Evolutionary conservation across 2,113 vertebrate genomes (phyloP), one percentile per base, ranked within the genome.

Genomic region (Pleuronectes platessa): DNA sequence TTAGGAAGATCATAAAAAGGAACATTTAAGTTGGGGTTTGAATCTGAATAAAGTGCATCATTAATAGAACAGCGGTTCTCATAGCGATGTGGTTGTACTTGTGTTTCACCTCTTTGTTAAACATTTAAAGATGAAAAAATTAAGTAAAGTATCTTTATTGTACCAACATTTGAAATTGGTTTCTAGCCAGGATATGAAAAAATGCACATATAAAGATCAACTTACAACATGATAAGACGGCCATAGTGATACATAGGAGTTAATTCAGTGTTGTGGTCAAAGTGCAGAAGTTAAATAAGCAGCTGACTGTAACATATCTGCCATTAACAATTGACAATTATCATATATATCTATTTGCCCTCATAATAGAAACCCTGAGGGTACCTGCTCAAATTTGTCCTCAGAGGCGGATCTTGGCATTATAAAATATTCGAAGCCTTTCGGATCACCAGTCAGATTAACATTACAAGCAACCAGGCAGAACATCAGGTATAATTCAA

Each of bases 11-110:
- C 35, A 20, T 78, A 66, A 81, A 81, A 63, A 61, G 7, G 9
- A 47, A 70, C 35, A 67, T 72, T 65, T 64, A 64, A 17, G 1
- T 51, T 51, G 17, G 47, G 47, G 15, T 20, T 49, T 53, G 24
- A 65, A 74, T 54, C 9, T 31, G 51, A 60, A 71, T 64, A 76
- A 80, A 77, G 37, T 61, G 47, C 76, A 31, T 72, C 71, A 62
- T 87, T 78, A 78, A 67, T 45, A 56, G 40, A 68, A 69, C 24
- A 49, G 64, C 59, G 21, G 73, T 81, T 82, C 77, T 80, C 14
- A 66, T 64, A 74, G 72, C 81, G 69, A 88, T 76, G 81, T 61
- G 56, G 62, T 74, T 71, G 71, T 68, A 74, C 58, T 63, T 24
- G 49, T 61, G 70, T 62, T 67, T 68, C 40, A 27, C 47, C 20